These are phyloP conservation scores for Sternotherus odoratus DNA, from an alignment of 2,797 vertebrate genomes.

Conservation along the genomic window DNA sequence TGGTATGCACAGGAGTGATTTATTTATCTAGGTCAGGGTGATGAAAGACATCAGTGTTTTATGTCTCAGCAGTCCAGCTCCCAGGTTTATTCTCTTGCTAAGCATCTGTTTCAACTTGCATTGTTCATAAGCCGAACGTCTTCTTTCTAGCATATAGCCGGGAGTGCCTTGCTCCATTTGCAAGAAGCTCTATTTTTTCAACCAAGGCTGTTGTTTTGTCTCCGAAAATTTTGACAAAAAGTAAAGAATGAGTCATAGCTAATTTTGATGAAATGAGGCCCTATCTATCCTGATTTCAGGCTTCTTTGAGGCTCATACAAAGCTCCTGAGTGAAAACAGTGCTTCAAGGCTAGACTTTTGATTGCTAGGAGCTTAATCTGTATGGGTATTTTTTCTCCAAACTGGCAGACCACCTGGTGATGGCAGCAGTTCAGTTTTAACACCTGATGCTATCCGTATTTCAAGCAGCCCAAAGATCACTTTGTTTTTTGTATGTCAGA, in stretches of 20 bases:
- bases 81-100: background rate
- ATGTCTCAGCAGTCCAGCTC: background rate
- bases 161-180: conserved; percentile 14
- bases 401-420: background rate
- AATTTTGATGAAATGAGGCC: conserved; percentile 23
- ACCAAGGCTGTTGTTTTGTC: background rate
- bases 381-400: background rate
- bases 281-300: conserved; percentile 17
- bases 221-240: conserved; percentile 6
- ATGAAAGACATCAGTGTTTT: background rate
- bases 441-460: background rate
- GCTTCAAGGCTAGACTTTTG: background rate
- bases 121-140: background rate
- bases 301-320: conserved; percentile 7
- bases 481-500: background rate
- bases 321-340: background rate
- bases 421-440: background rate
- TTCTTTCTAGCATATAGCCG: background rate
- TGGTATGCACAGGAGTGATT: background rate
- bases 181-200: background rate
- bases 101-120: conserved; percentile 4
- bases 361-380: background rate
- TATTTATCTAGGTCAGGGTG: background rate
- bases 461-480: background rate
- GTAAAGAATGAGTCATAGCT: conserved; percentile 14